Evolutionary conservation across 2,797 vertebrate species (phyloP).

Genomic region (Hafferia zeledoni): DNA sequence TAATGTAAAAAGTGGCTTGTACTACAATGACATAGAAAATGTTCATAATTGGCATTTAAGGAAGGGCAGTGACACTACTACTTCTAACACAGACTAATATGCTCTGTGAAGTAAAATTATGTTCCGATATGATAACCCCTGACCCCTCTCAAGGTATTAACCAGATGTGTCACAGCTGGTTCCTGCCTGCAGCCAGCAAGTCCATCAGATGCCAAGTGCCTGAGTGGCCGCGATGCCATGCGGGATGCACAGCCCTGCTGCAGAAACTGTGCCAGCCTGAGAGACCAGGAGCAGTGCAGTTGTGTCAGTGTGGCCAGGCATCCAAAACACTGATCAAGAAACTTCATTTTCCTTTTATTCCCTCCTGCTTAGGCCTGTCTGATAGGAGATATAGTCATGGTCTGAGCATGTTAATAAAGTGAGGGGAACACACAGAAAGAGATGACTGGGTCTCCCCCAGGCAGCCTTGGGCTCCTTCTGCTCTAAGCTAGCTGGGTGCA

Average conservation of each 20-base stretch:
- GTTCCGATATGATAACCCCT: neutral
- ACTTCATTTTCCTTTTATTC: neutral
- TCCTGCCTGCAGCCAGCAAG: neutral
- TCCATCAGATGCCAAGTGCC: fast-evolving
- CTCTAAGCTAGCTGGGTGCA: neutral
- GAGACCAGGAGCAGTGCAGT: neutral
- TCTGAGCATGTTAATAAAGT: neutral
- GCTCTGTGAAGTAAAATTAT: neutral
- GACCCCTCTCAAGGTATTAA: neutral
- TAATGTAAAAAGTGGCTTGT: neutral
- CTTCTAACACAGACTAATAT: neutral
- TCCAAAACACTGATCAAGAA: neutral
- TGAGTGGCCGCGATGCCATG: neutral
- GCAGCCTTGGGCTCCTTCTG: neutral
- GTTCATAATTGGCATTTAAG: neutral
- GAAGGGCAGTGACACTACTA: neutral
- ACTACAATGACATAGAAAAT: neutral
- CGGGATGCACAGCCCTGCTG: neutral
- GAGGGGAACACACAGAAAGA: neutral
- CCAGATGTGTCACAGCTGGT: neutral
- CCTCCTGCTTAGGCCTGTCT: neutral
- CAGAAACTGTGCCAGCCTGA: neutral
- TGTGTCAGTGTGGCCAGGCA: neutral
- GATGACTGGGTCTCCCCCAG: neutral
- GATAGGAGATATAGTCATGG: neutral